phyloP scores from a whole-genome alignment of 1,140 invertebrate genomes.

The Micrasema minimum region DNA sequence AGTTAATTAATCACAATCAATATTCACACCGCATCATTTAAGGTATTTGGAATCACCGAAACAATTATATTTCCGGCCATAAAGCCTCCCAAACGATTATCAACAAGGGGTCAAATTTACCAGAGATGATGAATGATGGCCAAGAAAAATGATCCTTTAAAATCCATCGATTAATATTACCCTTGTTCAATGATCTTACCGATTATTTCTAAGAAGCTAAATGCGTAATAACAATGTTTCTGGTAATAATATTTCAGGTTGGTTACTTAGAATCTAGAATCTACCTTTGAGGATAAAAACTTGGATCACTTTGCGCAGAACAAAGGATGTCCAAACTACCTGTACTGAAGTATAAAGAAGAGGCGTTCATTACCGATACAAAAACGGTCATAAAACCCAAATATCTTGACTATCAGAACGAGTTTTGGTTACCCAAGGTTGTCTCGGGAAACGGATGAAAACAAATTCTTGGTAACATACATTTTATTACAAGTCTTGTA shows the following conservation, averaged over 20 bases:
- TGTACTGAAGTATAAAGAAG: slow-evolving; percentile 41
- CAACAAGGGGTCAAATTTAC: background rate
- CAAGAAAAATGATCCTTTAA: too few relatives aligned
- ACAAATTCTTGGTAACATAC: slow-evolving; percentile 37
- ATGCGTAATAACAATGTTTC: too few relatives aligned
- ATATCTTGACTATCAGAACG: slow-evolving; percentile 52
- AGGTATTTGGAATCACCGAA: too few relatives aligned
- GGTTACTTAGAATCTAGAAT: slow-evolving; percentile 10
- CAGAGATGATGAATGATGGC: too few relatives aligned
- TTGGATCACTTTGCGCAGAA: slow-evolving; percentile 35
- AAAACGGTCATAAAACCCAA: slow-evolving; percentile 52
- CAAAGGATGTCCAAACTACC: slow-evolving; percentile 44
- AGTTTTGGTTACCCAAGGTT: slow-evolving; percentile 47
- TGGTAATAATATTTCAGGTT: slow-evolving; percentile 7
- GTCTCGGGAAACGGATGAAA: slow-evolving; percentile 33
- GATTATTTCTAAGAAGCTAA: background rate
- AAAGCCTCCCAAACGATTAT: too few relatives aligned
- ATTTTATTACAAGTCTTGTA: slow-evolving; percentile 8
- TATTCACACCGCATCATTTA: too few relatives aligned
- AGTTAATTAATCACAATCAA: too few relatives aligned
- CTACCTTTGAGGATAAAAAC: slow-evolving; percentile 12
- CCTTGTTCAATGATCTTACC: background rate
- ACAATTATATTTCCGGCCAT: background rate
- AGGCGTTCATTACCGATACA: slow-evolving; percentile 50
- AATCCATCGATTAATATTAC: background rate